Conservation (phyloP, 2,113 vertebrate genomes). For the Neogobius melanostomus region DNA sequence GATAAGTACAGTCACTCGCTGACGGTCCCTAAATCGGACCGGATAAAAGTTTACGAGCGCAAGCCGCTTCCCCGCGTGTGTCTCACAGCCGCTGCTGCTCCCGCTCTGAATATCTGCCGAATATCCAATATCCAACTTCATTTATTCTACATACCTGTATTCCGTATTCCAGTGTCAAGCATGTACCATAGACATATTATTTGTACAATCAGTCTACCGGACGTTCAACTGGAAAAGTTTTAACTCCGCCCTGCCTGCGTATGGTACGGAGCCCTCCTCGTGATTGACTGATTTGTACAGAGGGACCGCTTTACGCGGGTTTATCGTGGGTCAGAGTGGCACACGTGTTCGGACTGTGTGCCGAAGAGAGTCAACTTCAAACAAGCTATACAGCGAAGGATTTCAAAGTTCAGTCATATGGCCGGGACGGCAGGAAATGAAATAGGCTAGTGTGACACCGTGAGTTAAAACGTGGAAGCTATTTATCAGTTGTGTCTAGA, state of each 20-base stretch:
- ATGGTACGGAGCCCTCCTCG: neutral
- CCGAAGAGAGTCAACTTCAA: neutral
- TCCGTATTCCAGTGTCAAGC: neutral
- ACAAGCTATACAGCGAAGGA: neutral
- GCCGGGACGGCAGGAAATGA: neutral
- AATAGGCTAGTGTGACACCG: neutral
- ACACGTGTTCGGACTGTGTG: slow-evolving; percentile 45
- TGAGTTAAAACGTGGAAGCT: neutral
- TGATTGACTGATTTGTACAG: neutral
- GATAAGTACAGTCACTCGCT: too few species aligned
- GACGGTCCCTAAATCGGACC: too few species aligned
- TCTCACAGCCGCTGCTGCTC: too few species aligned
- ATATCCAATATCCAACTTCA: too few species aligned
- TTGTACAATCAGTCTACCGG: neutral
- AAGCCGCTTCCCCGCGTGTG: too few species aligned
- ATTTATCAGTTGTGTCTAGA: neutral
- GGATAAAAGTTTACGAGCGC: too few species aligned
- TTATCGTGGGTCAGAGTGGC: neutral
- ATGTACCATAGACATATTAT: too few species aligned
- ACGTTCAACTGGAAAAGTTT: too few species aligned
- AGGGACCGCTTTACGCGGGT: neutral
- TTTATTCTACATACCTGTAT: too few species aligned
- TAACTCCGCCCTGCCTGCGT: slow-evolving; percentile 48
- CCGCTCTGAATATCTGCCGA: too few species aligned
- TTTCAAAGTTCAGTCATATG: neutral